Conservation (phyloP, 2,888 invertebrate species). For the Aleiodes alternator region DNA sequence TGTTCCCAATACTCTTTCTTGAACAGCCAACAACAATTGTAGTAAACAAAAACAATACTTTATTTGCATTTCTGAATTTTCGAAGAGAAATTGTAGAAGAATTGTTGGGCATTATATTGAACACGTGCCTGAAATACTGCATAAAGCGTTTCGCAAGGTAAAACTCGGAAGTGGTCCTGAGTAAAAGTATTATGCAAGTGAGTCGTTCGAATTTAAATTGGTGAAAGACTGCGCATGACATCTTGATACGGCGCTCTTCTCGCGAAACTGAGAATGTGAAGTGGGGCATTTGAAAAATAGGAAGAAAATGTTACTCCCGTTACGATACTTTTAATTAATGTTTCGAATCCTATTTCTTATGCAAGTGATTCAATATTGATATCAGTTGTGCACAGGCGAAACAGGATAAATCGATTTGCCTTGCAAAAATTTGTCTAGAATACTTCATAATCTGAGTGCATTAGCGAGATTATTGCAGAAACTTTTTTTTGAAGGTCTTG, state of each 20-base stretch:
- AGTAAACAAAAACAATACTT: too few species aligned
- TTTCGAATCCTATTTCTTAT: neutral
- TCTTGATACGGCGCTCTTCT: slow-evolving; percentile 8
- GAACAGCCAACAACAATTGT: too few species aligned
- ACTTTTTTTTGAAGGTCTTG: too few species aligned
- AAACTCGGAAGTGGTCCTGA: slow-evolving; percentile 9
- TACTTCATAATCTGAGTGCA: too few species aligned
- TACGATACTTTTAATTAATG: neutral
- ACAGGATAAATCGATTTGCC: too few species aligned
- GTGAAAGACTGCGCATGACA: slow-evolving; percentile 43
- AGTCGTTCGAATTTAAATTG: slow-evolving; percentile 48
- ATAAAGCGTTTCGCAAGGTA: slow-evolving; percentile 21
- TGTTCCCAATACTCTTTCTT: too few species aligned
- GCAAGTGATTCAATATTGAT: too few species aligned
- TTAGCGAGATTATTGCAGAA: too few species aligned
- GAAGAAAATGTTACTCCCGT: neutral
- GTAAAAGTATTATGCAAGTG: slow-evolving; percentile 18
- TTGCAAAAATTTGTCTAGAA: too few species aligned
- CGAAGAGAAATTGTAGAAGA: neutral
- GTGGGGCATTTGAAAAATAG: neutral
- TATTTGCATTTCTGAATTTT: neutral
- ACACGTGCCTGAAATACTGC: slow-evolving; percentile 20
- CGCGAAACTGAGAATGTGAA: slow-evolving; percentile 22
- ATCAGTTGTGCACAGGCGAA: too few species aligned
- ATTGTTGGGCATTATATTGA: neutral